phyloP scores from a whole-genome alignment of 2,888 invertebrate genomes.

The Drosophila seclusa region DNA sequence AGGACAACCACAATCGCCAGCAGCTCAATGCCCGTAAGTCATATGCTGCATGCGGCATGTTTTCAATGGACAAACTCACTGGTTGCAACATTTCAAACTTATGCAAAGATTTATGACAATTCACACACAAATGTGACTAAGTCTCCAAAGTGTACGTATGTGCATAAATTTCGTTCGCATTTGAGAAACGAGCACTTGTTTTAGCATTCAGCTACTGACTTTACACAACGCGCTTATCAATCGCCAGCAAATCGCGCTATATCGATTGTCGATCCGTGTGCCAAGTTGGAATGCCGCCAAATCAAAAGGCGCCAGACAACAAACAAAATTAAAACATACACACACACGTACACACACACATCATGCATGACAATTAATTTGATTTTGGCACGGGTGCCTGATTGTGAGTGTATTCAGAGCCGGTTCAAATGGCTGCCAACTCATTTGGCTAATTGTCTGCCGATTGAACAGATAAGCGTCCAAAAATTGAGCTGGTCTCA shows the following conservation, averaged over 20 bases:
- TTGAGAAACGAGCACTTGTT: constrained; percentile 6
- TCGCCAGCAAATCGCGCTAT: constrained; percentile 38
- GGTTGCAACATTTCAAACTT: constrained; percentile 40
- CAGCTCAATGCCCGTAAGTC: constrained; percentile 37
- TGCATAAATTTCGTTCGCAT: constrained; percentile 6
- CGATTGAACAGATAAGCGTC: constrained; percentile 61
- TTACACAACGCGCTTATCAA: constrained; percentile 43
- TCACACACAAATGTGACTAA: constrained; percentile 47
- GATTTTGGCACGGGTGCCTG: constrained; percentile 57
- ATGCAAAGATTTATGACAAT: constrained; percentile 75
- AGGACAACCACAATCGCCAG: constrained; percentile 79
- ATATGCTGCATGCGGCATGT: constrained; percentile 16
- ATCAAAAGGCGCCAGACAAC: constrained; percentile 50
- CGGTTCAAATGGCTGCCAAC: constrained; percentile 54
- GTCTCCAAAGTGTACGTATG: constrained; percentile 7
- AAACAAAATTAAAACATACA: constrained; percentile 40
- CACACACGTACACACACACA: constrained; percentile 58
- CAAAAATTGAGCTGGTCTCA: constrained; percentile 22
- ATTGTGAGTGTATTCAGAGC: constrained; percentile 9
- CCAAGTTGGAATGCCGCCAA: constrained; percentile 77
- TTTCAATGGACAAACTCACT: constrained; percentile 17
- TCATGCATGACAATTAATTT: constrained; percentile 78
- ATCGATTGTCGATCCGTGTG: constrained; percentile 51
- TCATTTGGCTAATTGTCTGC: constrained; percentile 75
- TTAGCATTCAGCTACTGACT: constrained; percentile 34